These are phyloP conservation scores for Haplochromis vanheusdeni DNA, from an alignment of 2,113 vertebrate genomes.

Conservation along the genomic window DNA sequence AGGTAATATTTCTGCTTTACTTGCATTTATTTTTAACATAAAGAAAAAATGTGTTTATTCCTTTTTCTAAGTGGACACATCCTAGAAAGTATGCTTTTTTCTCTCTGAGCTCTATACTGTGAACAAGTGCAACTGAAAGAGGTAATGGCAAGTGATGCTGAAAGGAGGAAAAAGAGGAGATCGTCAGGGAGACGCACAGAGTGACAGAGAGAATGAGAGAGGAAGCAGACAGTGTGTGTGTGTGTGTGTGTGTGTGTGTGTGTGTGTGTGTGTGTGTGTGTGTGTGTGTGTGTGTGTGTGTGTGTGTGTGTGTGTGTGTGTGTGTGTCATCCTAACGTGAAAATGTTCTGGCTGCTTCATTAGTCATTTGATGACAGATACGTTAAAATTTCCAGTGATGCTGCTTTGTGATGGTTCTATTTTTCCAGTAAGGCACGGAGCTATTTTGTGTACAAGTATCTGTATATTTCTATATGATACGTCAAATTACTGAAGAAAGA, in stretches of 20 bases:
- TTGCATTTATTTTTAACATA: background rate
- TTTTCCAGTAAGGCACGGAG: background rate
- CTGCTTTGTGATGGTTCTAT: background rate
- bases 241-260: background rate
- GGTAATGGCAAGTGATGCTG: background rate
- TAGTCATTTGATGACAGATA: background rate
- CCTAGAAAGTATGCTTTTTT: background rate
- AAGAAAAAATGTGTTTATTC: background rate
- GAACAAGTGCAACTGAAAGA: background rate
- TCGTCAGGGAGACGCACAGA: background rate
- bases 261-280: background rate
- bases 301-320: background rate
- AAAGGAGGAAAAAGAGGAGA: background rate
- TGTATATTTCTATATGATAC: background rate
- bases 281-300: background rate
- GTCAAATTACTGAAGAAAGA: background rate
- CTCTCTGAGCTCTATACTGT: background rate
- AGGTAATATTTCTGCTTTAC: background rate
- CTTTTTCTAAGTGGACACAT: background rate
- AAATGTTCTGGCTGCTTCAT: background rate
- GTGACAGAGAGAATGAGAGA: background rate
- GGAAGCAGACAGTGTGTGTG: background rate
- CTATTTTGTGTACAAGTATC: background rate
- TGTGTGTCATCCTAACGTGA: background rate
- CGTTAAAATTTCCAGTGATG: background rate